These are phyloP conservation scores for Drosophila neocordata DNA, from an alignment of 1,140 invertebrate genomes.

Conservation along the genomic window DNA sequence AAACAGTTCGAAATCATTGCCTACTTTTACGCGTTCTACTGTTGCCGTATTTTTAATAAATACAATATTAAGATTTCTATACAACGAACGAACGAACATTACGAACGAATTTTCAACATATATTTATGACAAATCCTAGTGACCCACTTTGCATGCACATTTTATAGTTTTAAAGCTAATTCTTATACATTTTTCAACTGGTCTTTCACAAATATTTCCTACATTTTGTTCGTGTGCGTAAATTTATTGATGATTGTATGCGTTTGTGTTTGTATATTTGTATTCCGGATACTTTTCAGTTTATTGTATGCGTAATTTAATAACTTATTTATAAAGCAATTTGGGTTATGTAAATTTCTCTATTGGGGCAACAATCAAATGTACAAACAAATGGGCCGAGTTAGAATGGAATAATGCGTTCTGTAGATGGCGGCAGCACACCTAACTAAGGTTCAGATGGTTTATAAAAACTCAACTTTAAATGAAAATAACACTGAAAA, in stretches of 20 bases:
- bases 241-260: background rate
- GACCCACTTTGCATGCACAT: conserved; percentile 49
- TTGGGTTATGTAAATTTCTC: conserved; percentile 77
- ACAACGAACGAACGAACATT: no score
- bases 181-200: background rate
- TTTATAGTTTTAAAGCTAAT: conserved; percentile 34
- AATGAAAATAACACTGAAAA: background rate
- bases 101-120: conserved; percentile 41
- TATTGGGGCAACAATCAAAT: conserved; percentile 22
- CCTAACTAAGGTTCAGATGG: no score
- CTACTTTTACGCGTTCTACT: no score
- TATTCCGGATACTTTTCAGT: conserved; percentile 9
- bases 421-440: background rate
- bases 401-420: conserved; percentile 2
- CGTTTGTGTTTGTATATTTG: background rate
- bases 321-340: conserved; percentile 77
- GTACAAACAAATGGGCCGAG: conserved; percentile 62
- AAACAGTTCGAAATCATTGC: background rate
- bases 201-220: background rate
- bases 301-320: conserved; percentile 49
- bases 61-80: no score
- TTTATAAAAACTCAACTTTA: background rate
- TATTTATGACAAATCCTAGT: conserved; percentile 73
- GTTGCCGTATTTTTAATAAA: no score
- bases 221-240: background rate